Percentiles rank a stretch among this genome's conserved stretches.
These are phyloP conservation scores for Marronus borbonicus DNA, from an alignment of 2,888 invertebrate genomes.

Conservation along the genomic window DNA sequence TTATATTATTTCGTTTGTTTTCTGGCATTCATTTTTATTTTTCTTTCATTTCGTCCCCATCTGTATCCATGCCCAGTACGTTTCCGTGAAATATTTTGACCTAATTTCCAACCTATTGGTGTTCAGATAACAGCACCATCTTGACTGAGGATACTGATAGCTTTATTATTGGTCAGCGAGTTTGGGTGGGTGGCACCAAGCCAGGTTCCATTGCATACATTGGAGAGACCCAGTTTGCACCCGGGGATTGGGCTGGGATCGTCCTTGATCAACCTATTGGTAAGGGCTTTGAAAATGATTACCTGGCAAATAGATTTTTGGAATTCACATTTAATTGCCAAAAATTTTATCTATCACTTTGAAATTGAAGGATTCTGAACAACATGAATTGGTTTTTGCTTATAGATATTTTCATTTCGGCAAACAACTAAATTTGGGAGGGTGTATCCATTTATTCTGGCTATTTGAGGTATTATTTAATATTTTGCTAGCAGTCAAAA, in stretches of 20 bases:
- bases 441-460: no score
- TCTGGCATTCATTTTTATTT: neutral
- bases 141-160: constrained; percentile 93
- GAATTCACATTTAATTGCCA: neutral
- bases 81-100: neutral
- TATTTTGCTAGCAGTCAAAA: no score
- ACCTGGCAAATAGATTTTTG: constrained; percentile 43
- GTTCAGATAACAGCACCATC: constrained; percentile 85
- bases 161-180: constrained; percentile 95
- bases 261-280: constrained; percentile 96
- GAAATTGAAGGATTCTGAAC: neutral
- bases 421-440: no score
- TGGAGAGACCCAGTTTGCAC: constrained; percentile 96
- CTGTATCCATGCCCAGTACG: neutral
- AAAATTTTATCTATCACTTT: no score
- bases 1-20: constrained; percentile 9
- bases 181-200: constrained; percentile 95
- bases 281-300: constrained; percentile 67
- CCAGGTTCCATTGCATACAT: constrained; percentile 94
- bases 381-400: constrained; percentile 1
- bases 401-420: neutral
- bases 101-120: neutral
- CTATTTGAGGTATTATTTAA: no score
- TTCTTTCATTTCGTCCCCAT: neutral
- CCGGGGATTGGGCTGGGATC: constrained; percentile 98